Percentiles rank a stretch among this genome's conserved stretches.
Evolutionary conservation across 1,140 invertebrate genomes (phyloP).

Genomic region (Trichomalopsis sarcophagae): DNA sequence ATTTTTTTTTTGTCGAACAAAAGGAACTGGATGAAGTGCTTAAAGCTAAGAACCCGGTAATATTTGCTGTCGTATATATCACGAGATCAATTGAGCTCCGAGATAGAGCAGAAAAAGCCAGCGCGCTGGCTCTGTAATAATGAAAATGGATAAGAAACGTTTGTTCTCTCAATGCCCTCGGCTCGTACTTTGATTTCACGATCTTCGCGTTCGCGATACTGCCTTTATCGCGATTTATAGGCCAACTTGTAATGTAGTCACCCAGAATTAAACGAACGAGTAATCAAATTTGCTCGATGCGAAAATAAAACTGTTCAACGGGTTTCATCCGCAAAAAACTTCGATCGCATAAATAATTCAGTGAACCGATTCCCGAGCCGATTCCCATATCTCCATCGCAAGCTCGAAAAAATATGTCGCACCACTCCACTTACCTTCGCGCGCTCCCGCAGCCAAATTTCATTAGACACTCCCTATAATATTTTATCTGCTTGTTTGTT

Average conservation of each 20-base stretch:
- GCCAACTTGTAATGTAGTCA: too few relatives aligned
- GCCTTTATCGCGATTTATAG: neutral
- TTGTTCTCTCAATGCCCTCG: neutral
- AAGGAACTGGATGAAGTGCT: slow-evolving; percentile 22
- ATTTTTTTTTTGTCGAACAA: slow-evolving; percentile 8
- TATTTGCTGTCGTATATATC: slow-evolving; percentile 9
- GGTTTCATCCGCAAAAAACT: neutral
- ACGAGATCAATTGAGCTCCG: slow-evolving; percentile 19
- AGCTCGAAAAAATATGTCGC: slow-evolving; percentile 43
- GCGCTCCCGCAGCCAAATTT: slow-evolving; percentile 31
- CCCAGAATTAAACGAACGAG: too few relatives aligned
- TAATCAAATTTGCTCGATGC: neutral
- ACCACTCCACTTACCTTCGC: slow-evolving; percentile 3
- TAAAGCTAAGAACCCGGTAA: slow-evolving; percentile 25
- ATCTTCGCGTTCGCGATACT: neutral
- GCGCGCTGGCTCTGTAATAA: neutral
- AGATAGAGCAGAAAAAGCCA: neutral
- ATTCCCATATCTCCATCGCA: neutral
- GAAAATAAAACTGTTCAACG: too few relatives aligned
- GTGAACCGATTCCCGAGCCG: neutral
- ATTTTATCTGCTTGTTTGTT: slow-evolving; percentile 50
- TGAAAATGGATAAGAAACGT: slow-evolving; percentile 19
- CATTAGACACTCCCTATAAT: slow-evolving; percentile 25
- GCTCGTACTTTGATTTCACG: neutral
- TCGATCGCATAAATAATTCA: slow-evolving; percentile 15